Evolutionary conservation across 92 coral and sea anemone species (phyloP).

Genomic region (Pocillopora grandis): DNA sequence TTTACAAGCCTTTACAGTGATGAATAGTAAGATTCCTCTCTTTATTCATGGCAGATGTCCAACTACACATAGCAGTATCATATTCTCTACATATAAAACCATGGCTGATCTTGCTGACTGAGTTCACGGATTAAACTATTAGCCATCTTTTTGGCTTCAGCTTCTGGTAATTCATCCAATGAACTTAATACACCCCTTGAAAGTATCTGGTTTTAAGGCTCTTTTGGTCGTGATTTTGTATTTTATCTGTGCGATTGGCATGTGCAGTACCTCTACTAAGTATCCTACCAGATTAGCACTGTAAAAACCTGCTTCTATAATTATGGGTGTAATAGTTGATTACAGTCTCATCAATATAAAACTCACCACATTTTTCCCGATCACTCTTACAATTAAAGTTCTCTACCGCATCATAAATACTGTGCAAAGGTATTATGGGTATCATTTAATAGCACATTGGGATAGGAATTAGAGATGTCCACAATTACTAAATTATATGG

Average conservation of each 20-base stretch:
- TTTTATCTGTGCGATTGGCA: conserved; percentile 22
- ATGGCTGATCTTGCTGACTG: conserved; percentile 6
- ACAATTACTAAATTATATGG: conserved; percentile 26
- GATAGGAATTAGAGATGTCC: conserved; percentile 39
- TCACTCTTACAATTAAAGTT: no score
- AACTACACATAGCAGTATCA: conserved; percentile 25
- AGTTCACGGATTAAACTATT: conserved; percentile 31
- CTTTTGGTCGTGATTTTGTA: conserved; percentile 2
- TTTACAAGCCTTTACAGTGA: not conserved
- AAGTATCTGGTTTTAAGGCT: conserved; percentile 46
- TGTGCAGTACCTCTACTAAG: not conserved
- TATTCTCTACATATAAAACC: conserved; percentile 40
- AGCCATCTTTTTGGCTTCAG: conserved; percentile 34
- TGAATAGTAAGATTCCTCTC: conserved; percentile 21
- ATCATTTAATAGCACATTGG: not conserved
- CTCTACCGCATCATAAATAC: no score
- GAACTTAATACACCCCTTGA: not conserved
- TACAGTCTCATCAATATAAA: conserved; percentile 24
- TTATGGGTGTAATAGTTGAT: not conserved
- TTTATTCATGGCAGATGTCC: conserved; percentile 20
- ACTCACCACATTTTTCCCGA: not conserved
- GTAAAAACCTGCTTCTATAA: conserved; percentile 46
- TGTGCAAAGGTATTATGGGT: no score
- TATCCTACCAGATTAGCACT: no score
- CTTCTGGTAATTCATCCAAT: not conserved